Evolutionary conservation across 2,113 vertebrate genomes (phyloP).

Genomic region (Xyliphius kryptos): DNA sequence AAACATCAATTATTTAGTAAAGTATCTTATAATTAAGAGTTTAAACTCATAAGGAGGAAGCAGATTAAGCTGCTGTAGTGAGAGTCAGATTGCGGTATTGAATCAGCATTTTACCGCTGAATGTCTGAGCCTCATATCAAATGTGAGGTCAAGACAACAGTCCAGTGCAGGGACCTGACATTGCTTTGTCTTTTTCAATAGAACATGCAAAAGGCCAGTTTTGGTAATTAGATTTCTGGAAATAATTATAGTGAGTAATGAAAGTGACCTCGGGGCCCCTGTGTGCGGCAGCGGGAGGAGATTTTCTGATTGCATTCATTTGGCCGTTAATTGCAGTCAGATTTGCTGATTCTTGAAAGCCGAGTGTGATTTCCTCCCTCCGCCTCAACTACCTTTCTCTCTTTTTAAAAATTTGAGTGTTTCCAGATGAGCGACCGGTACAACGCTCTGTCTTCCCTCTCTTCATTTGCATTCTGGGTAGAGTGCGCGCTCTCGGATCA

Average conservation of each 20-base stretch:
- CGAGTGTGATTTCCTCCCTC: conserved; percentile 24
- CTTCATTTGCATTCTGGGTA: conserved; percentile 34
- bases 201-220: conserved; percentile 41
- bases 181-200: conserved; percentile 53
- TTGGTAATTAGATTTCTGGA: conserved; percentile 53
- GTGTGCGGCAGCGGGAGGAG: conserved; percentile 44
- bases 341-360: conserved; percentile 45
- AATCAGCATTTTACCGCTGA: too few relatives aligned
- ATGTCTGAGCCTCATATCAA: too few relatives aligned
- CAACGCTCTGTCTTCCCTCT: conserved; percentile 7
- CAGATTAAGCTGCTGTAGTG: too few relatives aligned
- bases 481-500: conserved; percentile 25
- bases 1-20: too few relatives aligned
- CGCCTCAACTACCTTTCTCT: too few relatives aligned
- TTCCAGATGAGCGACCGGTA: conserved; percentile 16
- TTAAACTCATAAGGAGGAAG: too few relatives aligned
- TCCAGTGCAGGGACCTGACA: conserved; percentile 36
- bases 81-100: too few relatives aligned
- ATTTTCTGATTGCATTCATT: conserved; percentile 56
- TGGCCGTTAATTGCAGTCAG: conserved; percentile 49
- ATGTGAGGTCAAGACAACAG: neutral
- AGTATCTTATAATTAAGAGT: too few relatives aligned
- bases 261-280: conserved; percentile 58
- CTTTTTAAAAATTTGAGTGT: too few relatives aligned
- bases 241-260: conserved; percentile 63